Evolutionary conservation across 2,797 vertebrate species (phyloP).

Genomic region (Ceryle rudis): DNA sequence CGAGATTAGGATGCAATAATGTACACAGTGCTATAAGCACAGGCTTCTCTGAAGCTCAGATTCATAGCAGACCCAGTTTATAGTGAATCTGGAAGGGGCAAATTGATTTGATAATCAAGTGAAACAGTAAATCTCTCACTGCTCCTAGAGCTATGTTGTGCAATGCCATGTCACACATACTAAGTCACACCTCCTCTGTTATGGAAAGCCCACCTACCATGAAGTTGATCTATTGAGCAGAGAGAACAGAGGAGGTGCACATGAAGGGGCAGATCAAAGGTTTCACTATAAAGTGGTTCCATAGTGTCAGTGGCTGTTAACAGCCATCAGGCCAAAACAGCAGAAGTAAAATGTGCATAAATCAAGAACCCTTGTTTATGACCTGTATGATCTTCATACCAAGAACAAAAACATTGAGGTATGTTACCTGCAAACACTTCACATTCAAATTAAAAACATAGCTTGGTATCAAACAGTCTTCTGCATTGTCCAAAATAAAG

Average conservation of each 20-base stretch:
- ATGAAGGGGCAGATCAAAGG: not conserved
- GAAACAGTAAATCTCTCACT: not conserved
- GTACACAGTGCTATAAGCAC: constrained; percentile 42
- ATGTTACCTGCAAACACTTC: not conserved
- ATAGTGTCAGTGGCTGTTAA: constrained; percentile 36
- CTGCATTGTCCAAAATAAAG: not conserved
- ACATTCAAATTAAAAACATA: not conserved
- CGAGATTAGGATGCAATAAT: constrained; percentile 71
- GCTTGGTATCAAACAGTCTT: not conserved
- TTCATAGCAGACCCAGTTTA: constrained; percentile 62
- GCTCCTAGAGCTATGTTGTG: not conserved
- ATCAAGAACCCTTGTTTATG: not conserved
- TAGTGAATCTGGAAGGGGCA: constrained; percentile 12
- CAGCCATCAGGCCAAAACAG: constrained; percentile 55
- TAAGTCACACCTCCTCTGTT: not conserved
- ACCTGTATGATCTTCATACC: not conserved
- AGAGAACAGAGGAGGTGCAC: not conserved
- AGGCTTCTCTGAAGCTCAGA: constrained; percentile 51
- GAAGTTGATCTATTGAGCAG: not conserved
- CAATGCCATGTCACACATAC: not conserved
- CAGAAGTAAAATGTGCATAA: constrained; percentile 64
- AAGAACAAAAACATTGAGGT: not conserved
- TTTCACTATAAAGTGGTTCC: constrained; percentile 76
- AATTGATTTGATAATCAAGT: not conserved
- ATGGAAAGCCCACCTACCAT: not conserved